Percentiles rank a stretch among this genome's conserved stretches.
These are phyloP conservation scores for Zaprionus tsacasi DNA, from an alignment of 1,140 invertebrate genomes.

Conservation along the genomic window DNA sequence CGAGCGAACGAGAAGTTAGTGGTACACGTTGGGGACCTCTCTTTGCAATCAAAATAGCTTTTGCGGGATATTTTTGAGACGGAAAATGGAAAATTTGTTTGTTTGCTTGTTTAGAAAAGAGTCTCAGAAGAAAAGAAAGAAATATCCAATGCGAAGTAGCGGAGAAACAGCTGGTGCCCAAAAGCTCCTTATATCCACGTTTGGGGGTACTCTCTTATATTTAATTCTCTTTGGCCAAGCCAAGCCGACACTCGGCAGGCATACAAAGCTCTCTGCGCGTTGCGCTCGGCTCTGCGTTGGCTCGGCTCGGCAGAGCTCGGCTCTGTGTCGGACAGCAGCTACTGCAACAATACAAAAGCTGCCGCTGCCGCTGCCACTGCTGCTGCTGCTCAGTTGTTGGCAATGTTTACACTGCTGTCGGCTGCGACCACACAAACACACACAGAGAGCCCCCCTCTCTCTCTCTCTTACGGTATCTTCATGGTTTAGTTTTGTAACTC, in stretches of 20 bases:
- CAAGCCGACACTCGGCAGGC: not conserved
- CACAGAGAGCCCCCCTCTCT: conserved; percentile 7
- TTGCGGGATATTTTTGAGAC: too few relatives aligned
- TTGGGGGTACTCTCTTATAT: too few relatives aligned
- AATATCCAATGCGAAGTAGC: too few relatives aligned
- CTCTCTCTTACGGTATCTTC: conserved; percentile 50
- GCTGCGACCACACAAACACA: conserved; percentile 8
- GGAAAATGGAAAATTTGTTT: too few relatives aligned
- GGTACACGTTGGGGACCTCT: too few relatives aligned
- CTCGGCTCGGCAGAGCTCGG: not conserved
- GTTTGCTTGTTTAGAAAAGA: too few relatives aligned
- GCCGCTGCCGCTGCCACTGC: not conserved
- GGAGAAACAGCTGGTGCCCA: too few relatives aligned
- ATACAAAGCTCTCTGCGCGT: not conserved
- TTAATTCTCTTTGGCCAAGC: too few relatives aligned
- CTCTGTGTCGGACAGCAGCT: not conserved
- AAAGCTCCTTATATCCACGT: too few relatives aligned
- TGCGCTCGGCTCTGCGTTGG: not conserved
- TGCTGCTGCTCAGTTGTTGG: conserved; percentile 2
- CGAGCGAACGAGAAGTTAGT: too few relatives aligned
- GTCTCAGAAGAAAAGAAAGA: too few relatives aligned
- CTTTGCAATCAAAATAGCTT: too few relatives aligned
- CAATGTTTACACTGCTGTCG: conserved; percentile 4
- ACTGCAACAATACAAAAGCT: not conserved
- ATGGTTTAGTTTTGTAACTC: conserved; percentile 58